Evolutionary conservation across 2,113 vertebrate species (phyloP).

Genomic region (Gorsachius goisagi): DNA sequence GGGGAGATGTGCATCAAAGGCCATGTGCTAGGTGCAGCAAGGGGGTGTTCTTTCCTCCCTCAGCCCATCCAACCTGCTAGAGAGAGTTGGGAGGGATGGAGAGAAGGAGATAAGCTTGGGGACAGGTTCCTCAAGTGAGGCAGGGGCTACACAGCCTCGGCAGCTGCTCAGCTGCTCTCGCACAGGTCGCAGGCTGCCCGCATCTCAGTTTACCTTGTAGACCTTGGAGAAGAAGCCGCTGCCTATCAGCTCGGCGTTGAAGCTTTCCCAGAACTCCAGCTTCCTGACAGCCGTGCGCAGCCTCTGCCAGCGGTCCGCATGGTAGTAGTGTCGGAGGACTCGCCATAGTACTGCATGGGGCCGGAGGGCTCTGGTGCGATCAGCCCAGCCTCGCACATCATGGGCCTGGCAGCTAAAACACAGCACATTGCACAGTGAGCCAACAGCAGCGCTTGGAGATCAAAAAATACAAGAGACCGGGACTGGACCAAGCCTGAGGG

Average conservation of each 20-base stretch:
- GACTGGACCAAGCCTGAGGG: neutral
- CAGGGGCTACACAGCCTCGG: neutral
- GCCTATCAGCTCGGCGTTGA: slow-evolving; percentile 80
- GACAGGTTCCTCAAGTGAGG: neutral
- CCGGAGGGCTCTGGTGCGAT: neutral
- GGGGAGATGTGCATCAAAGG: neutral
- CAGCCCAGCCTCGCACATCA: slow-evolving; percentile 51
- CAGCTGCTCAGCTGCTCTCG: neutral
- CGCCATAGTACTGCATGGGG: slow-evolving; percentile 33
- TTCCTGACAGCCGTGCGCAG: slow-evolving; percentile 84
- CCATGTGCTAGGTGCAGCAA: fast-evolving
- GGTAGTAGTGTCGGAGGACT: slow-evolving; percentile 81
- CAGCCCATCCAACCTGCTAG: neutral
- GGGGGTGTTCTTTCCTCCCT: neutral
- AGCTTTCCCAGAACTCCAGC: slow-evolving; percentile 91
- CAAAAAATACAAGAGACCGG: neutral
- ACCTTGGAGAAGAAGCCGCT: slow-evolving; percentile 90
- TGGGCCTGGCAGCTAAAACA: neutral
- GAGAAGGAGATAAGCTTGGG: neutral
- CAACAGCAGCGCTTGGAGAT: neutral
- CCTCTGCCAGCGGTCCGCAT: slow-evolving; percentile 85
- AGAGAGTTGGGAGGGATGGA: neutral
- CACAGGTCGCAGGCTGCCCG: neutral
- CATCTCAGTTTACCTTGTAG: slow-evolving; percentile 77
- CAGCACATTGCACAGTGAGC: neutral